Evolutionary conservation across 2,888 invertebrate genomes (phyloP).

Genomic region (Adelognathus sp.): DNA sequence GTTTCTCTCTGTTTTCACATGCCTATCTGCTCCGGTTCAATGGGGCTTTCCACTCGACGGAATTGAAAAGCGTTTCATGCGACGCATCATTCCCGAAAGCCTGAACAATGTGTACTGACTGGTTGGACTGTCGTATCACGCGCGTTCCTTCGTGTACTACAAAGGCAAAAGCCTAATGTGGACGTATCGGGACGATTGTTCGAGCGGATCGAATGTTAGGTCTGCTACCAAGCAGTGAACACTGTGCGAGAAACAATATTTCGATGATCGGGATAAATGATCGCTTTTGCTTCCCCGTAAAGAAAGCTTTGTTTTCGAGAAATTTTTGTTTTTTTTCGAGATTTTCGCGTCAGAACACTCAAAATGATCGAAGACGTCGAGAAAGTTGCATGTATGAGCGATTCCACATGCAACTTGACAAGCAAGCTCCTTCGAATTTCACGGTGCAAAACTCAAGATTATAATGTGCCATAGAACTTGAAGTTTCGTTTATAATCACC

Average conservation of each 20-base stretch:
- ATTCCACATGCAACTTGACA: no score
- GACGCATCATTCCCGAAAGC: constrained; percentile 38
- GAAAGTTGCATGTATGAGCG: no score
- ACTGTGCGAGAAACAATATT: neutral
- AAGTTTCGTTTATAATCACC: no score
- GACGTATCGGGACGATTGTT: neutral
- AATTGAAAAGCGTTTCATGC: constrained; percentile 77
- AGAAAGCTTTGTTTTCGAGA: neutral
- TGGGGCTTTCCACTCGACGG: constrained; percentile 74
- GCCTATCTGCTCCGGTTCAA: constrained; percentile 74
- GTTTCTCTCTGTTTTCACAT: constrained; percentile 70
- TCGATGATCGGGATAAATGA: neutral
- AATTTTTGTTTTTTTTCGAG: no score
- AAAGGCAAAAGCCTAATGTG: neutral
- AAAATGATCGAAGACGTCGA: no score
- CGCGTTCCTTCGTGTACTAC: constrained; percentile 31
- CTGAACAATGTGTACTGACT: neutral
- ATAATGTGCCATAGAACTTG: no score
- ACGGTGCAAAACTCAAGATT: no score
- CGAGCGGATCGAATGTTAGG: neutral
- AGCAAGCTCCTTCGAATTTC: no score
- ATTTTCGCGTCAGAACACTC: no score
- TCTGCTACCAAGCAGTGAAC: neutral
- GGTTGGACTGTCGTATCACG: constrained; percentile 29
- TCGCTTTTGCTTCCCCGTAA: neutral